phyloP scores from a whole-genome alignment of 53 echinoderm and acorn worm genomes.

The Paracentrotus lividus region DNA sequence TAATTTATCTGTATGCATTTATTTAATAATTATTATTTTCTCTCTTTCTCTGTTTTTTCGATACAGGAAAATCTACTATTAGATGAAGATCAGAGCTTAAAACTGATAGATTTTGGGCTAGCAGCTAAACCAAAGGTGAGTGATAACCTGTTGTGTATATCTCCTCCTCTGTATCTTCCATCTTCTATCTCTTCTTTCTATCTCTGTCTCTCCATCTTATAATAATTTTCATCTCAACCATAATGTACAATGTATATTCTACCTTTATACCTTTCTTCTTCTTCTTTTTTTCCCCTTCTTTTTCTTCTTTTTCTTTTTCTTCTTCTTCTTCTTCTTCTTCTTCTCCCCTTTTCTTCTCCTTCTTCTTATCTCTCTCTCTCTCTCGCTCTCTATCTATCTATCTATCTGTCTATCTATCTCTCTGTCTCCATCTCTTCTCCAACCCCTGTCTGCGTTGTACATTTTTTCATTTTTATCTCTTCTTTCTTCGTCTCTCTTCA shows the following conservation, averaged over 20 bases:
- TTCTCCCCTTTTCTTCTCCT: neutral
- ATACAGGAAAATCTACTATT: slow-evolving; percentile 95
- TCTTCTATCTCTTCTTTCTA: too few relatives aligned
- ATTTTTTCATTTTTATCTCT: neutral
- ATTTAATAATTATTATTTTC: neutral
- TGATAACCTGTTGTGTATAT: neutral
- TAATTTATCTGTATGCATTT: neutral
- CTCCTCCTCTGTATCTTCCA: neutral
- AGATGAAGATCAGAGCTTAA: slow-evolving; percentile 96
- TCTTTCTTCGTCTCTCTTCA: neutral
- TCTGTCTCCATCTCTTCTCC: neutral
- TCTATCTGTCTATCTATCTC: neutral
- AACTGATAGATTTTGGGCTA: slow-evolving; percentile 95
- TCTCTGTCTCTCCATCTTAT: neutral
- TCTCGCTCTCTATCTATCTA: neutral
- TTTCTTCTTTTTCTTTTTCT: neutral
- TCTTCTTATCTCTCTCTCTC: neutral
- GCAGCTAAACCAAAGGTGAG: slow-evolving; percentile 97
- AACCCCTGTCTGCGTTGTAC: too few relatives aligned
- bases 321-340: neutral
- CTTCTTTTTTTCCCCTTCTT: neutral
- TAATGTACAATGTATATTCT: neutral
- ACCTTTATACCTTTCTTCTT: neutral
- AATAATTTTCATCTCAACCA: neutral
- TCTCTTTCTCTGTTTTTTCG: neutral